Conservation (phyloP, 2,113 vertebrate genomes). For the Malurus elegans region DNA sequence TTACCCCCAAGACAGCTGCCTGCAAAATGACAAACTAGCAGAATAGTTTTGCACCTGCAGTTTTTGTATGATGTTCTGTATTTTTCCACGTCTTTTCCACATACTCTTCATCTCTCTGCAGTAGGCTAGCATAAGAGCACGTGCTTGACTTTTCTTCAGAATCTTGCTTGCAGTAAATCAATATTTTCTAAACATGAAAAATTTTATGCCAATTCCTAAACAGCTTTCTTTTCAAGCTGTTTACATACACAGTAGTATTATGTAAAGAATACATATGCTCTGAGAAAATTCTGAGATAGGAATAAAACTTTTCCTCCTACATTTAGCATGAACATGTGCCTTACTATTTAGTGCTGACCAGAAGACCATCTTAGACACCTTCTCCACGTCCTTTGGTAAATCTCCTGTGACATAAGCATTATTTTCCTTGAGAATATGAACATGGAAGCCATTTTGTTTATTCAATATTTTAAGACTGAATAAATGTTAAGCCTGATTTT, state of each 20-base stretch:
- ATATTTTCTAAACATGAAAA: not conserved
- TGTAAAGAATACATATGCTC: not conserved
- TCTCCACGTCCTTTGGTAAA: not conserved
- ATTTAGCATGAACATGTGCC: not conserved
- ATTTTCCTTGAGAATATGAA: not conserved
- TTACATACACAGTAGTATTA: not conserved
- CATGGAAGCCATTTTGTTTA: not conserved
- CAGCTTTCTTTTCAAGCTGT: not conserved
- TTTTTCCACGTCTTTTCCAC: not conserved
- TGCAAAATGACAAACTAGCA: not conserved
- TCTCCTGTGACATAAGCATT: not conserved
- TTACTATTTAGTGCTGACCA: not conserved
- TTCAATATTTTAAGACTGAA: not conserved
- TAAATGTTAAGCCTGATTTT: not conserved
- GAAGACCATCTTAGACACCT: not conserved
- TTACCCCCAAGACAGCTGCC: not conserved
- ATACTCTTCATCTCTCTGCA: not conserved
- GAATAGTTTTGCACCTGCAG: not conserved
- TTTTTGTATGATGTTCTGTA: rapidly evolving
- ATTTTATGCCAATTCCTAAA: not conserved
- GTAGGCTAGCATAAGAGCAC: not conserved
- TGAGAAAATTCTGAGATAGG: not conserved
- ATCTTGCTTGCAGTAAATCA: not conserved
- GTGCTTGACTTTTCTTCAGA: not conserved
- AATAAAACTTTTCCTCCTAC: not conserved